Conservation (phyloP, 2,888 invertebrate genomes). For the Melieria crassipennis region DNA sequence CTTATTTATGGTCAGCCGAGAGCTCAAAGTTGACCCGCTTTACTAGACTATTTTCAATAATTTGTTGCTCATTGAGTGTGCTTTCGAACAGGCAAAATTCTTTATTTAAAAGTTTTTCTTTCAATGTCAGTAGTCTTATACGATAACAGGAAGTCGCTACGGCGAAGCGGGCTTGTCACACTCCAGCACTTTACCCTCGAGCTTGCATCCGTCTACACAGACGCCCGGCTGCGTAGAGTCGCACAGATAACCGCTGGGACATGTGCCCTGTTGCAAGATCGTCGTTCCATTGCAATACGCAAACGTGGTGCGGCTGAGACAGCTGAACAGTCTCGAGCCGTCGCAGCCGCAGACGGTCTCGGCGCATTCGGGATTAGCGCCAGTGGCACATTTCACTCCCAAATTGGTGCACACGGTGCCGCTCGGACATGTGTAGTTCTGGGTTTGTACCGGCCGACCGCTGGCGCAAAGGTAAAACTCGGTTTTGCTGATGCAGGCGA, state of each 20-base stretch:
- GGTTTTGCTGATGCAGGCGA: constrained; percentile 49
- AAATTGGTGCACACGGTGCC: constrained; percentile 46
- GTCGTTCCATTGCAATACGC: constrained; percentile 44
- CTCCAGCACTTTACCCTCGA: constrained; percentile 39
- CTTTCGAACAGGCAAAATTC: no score
- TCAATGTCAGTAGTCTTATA: no score
- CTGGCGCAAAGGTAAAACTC: constrained; percentile 45
- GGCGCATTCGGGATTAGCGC: constrained; percentile 40
- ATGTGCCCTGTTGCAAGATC: constrained; percentile 33
- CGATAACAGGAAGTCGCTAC: no score
- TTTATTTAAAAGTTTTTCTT: no score
- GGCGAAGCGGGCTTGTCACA: constrained; percentile 40
- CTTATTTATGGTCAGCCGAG: no score
- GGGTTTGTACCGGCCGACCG: not conserved
- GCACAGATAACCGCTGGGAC: constrained; percentile 45
- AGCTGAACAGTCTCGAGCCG: constrained; percentile 45
- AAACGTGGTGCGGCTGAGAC: constrained; percentile 53
- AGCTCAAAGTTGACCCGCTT: no score
- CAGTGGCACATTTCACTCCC: constrained; percentile 19
- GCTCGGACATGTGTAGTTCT: constrained; percentile 38
- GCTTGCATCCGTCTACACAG: constrained; percentile 48
- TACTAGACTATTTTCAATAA: no score
- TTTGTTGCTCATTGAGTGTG: no score
- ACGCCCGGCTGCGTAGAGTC: constrained; percentile 31
- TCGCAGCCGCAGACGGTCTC: constrained; percentile 35